Percentiles rank a stretch among this genome's conserved stretches.
phyloP scores from a whole-genome alignment of 2,113 vertebrate genomes.

The Rhinopomastus cyanomelas region DNA sequence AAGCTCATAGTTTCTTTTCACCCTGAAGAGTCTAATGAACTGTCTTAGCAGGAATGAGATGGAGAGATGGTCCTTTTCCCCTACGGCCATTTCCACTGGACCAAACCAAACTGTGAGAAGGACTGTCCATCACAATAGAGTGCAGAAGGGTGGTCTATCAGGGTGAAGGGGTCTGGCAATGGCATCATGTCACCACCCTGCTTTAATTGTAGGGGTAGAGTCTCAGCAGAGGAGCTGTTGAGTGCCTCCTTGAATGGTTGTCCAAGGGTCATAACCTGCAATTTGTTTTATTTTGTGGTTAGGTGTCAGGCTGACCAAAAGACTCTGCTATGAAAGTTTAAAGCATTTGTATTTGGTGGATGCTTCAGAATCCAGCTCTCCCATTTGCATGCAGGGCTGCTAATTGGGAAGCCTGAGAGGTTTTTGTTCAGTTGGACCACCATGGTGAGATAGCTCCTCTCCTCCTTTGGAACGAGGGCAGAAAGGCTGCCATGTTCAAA shows the following conservation, averaged over 20 bases:
- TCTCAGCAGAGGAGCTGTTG: not conserved
- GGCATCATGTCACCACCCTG: not conserved
- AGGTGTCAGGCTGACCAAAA: not conserved
- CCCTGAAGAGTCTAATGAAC: not conserved
- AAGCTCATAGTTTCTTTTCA: not conserved
- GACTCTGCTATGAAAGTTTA: not conserved
- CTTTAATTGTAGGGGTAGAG: not conserved
- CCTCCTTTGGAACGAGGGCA: not conserved
- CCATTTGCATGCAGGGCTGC: not conserved
- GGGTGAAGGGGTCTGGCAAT: accelerated
- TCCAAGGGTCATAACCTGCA: not conserved
- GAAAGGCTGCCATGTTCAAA: not conserved
- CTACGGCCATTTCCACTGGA: accelerated
- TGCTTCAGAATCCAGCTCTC: not conserved
- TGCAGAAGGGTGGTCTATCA: not conserved
- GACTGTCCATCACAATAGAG: accelerated
- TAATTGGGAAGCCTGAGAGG: not conserved
- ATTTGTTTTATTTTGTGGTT: not conserved
- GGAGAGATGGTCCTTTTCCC: not conserved
- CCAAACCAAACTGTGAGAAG: not conserved
- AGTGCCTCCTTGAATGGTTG: not conserved
- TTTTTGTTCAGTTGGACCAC: not conserved
- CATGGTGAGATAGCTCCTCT: not conserved
- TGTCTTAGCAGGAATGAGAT: not conserved
- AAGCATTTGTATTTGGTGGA: not conserved